Base-by-base conservation (phyloP, 2,797 vertebrate species). In the Urosaurus nigricauda region DNA sequence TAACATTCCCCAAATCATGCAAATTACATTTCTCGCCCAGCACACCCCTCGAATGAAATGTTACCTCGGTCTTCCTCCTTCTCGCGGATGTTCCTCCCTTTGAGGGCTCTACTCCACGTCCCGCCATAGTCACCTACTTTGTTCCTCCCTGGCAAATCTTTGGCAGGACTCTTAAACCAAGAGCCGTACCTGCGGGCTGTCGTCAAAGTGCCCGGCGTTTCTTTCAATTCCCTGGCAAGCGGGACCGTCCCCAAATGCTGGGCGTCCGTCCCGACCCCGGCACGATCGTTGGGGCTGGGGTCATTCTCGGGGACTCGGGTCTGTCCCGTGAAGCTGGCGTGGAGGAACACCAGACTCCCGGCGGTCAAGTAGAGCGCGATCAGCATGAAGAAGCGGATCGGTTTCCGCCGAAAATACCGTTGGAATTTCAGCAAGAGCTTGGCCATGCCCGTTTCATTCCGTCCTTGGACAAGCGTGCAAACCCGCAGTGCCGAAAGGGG, bases 291-390 rank as follows among this genome's bases (percentile, higher is more conserved):
- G 0, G 96, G 92, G 2, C 93, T 89, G 9, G 93, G 94, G 29
- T 93, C 92, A 94, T 87, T 88, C 89, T 94, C 95, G 0, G 95
- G 12, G 89, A 95, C 16, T 9, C 94, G 89, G 0, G 96, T 96
- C 92, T 98, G 97, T 37, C 98, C 96, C 0, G 96, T 91, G 0
- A 99, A 98, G 40, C 98, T 98, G 0, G 99, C 96, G 83, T 99
- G 98, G 19, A 99, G 97, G 95, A 99, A 98, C 86, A 99, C 98
- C 5, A 99, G 96, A 92, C 98, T 99, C 51, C 99, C 98, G 0
- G 99, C 99, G 0, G 97, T 98, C 97, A 99, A 95, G 96, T 99
- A 99, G 87, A 99, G 97, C 43, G 98, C 97, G 93, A 99, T 97
- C 94, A 99, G 97, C 11, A 98, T 98, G 92, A 99, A 98, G 96